Conservation (phyloP, 1,140 invertebrate genomes). For the Drosophila hydei region DNA sequence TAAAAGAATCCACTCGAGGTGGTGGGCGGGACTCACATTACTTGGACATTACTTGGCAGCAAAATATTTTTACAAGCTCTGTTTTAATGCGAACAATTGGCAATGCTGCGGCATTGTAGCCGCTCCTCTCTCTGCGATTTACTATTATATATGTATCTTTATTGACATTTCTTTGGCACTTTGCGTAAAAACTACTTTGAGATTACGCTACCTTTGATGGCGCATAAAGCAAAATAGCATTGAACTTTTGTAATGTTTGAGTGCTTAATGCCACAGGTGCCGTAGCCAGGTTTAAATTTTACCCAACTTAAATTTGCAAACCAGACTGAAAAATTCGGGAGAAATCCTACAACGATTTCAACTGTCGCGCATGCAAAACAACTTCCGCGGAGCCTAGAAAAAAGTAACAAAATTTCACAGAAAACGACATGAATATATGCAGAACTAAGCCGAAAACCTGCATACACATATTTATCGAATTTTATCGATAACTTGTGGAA, state of each 20-base stretch:
- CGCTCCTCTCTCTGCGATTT: not conserved
- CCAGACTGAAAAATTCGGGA: not conserved
- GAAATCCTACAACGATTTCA: not conserved
- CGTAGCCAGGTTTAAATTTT: not conserved
- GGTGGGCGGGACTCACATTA: not conserved
- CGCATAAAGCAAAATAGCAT: slow-evolving; percentile 45
- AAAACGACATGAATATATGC: not conserved
- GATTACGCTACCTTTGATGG: slow-evolving; percentile 45
- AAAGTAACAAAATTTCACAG: not conserved
- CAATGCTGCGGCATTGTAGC: not conserved
- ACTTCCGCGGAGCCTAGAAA: slow-evolving; percentile 22
- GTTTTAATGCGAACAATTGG: slow-evolving; percentile 56
- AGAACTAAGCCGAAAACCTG: not conserved
- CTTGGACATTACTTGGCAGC: slow-evolving; percentile 45
- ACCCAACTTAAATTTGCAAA: slow-evolving; percentile 22
- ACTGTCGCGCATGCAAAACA: slow-evolving; percentile 33
- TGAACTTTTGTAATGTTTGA: slow-evolving; percentile 23
- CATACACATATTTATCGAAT: not conserved
- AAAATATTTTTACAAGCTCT: slow-evolving; percentile 54
- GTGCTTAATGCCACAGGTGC: slow-evolving; percentile 42
- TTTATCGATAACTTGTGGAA: no score
- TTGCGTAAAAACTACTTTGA: slow-evolving; percentile 54
- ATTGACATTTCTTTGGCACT: slow-evolving; percentile 60
- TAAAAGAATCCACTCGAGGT: slow-evolving; percentile 53
- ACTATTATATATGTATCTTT: no score